Conservation (phyloP, 2,113 vertebrate genomes). For the Heteronetta atricapilla region DNA sequence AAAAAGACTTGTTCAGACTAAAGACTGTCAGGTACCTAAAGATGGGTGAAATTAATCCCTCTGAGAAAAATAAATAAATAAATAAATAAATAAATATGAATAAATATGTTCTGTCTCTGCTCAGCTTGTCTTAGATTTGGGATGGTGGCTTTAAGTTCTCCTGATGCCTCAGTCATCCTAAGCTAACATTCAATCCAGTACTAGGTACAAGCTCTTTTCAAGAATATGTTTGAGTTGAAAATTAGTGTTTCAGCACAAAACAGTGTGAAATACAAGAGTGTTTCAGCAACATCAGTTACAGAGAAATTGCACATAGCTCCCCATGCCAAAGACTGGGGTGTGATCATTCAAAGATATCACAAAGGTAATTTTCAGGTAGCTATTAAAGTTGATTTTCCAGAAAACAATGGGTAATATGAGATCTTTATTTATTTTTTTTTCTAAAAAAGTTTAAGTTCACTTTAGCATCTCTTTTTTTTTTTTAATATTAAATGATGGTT, state of each 20-base stretch:
- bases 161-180: not conserved
- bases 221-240: not conserved
- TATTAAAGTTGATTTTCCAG: not conserved
- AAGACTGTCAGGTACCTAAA: not conserved
- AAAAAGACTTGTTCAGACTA: not conserved
- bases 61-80: not conserved
- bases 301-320: not conserved
- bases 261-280: not conserved
- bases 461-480: not conserved
- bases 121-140: not conserved
- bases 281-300: not conserved
- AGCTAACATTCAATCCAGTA: not conserved
- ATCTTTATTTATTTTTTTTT: not conserved
- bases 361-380: not conserved
- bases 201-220: not conserved
- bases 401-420: not conserved
- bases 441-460: not conserved
- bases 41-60: not conserved
- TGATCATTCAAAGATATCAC: not conserved
- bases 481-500: not conserved
- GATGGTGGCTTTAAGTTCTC: not conserved
- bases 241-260: not conserved
- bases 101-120: not conserved
- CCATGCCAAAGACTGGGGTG: not conserved
- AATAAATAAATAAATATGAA: not conserved